Percentiles rank a stretch among this genome's conserved stretches.
Evolutionary conservation across 2,888 invertebrate species (phyloP).

Genomic region (Drosophila tripunctata): DNA sequence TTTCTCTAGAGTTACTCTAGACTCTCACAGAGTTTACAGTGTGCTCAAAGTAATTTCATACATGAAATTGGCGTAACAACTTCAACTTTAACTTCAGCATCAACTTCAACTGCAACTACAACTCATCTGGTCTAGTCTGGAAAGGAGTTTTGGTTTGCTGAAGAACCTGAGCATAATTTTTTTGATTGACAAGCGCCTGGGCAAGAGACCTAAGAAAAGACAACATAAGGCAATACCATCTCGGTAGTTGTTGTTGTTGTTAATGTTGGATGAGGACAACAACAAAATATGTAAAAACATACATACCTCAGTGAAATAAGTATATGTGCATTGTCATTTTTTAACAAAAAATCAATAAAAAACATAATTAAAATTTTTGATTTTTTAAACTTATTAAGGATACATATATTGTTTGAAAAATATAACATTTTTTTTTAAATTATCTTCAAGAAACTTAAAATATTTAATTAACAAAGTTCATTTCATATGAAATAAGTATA

Average conservation of each 20-base stretch:
- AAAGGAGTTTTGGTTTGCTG: slow-evolving; percentile 39
- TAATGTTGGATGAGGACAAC: slow-evolving; percentile 31
- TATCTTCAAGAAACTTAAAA: too few species aligned
- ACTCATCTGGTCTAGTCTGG: slow-evolving; percentile 8
- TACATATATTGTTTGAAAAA: too few species aligned
- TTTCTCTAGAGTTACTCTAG: background rate
- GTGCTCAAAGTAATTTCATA: slow-evolving; percentile 43
- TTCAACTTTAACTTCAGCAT: too few species aligned
- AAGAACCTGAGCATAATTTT: slow-evolving; percentile 57
- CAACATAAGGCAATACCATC: slow-evolving; percentile 3
- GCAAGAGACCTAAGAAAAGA: slow-evolving; percentile 8
- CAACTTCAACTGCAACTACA: slow-evolving; percentile 26
- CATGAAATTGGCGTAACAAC: slow-evolving; percentile 38
- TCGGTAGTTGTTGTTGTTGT: slow-evolving; percentile 3
- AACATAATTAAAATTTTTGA: too few species aligned
- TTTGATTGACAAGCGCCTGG: slow-evolving; percentile 62
- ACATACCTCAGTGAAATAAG: too few species aligned
- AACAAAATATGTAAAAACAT: slow-evolving; percentile 50
- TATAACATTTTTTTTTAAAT: too few species aligned
- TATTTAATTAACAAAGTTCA: too few species aligned
- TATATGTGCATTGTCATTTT: too few species aligned
- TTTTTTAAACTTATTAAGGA: too few species aligned
- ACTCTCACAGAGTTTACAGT: slow-evolving; percentile 17
- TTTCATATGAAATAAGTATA: too few species aligned
- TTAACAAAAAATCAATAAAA: too few species aligned